A percentile compares a stretch with the other conserved stretches of the same genome.
Conservation (phyloP, 2,888 invertebrate species). For the Drosophila vallismaia region DNA sequence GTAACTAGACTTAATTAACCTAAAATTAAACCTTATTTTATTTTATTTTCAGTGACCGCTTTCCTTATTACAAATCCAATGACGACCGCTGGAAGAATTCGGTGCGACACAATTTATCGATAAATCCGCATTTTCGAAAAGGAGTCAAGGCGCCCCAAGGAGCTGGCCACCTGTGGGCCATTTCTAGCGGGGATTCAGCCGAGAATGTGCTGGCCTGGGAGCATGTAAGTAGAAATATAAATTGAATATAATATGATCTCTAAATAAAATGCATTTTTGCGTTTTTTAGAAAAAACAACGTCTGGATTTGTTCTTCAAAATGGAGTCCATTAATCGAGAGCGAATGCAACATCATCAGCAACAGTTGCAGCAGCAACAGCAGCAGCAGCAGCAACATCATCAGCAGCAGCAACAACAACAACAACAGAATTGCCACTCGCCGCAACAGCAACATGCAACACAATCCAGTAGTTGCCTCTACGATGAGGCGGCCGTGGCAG, state of each 20-base stretch:
- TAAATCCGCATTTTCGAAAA: constrained; percentile 95
- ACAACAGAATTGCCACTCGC: constrained; percentile 48
- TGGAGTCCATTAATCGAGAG: constrained; percentile 83
- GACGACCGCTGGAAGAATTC: constrained; percentile 97
- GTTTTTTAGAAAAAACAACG: constrained; percentile 85
- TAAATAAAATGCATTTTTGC: neutral
- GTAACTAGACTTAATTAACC: too few relatives aligned
- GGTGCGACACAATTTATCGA: constrained; percentile 94
- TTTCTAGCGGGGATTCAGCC: constrained; percentile 88
- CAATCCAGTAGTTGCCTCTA: constrained; percentile 64
- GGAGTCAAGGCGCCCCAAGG: constrained; percentile 94
- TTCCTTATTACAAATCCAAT: constrained; percentile 94
- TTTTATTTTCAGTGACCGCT: constrained; percentile 88
- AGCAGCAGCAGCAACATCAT: constrained; percentile 51
- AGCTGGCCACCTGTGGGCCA: constrained; percentile 95
- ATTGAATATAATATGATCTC: neutral
- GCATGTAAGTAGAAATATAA: constrained; percentile 83
- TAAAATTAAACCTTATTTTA: neutral
- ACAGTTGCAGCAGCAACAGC: constrained; percentile 66
- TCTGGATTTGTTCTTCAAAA: constrained; percentile 85
- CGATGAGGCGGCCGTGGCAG: constrained; percentile 83
- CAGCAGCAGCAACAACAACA: constrained; percentile 56
- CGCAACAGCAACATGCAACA: constrained; percentile 37
- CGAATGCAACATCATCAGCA: constrained; percentile 80
- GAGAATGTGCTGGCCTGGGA: constrained; percentile 85